phyloP scores from a whole-genome alignment of 1,140 invertebrate species.

The Yoshiicerus persimilis region DNA sequence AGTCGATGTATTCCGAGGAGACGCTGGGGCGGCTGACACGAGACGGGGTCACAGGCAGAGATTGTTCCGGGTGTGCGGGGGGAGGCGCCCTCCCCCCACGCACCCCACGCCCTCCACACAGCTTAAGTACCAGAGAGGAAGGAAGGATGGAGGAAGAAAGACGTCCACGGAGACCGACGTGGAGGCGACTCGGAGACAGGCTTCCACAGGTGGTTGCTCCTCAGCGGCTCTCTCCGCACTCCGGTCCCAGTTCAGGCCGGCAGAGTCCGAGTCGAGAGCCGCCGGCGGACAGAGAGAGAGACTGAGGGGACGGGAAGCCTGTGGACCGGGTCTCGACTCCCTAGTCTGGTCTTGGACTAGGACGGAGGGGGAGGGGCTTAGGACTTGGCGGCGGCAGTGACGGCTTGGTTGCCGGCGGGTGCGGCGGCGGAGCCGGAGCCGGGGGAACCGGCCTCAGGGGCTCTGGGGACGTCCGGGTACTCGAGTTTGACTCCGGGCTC shows the following conservation, averaged over 20 bases:
- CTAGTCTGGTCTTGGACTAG: too few relatives aligned
- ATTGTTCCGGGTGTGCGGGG: neutral
- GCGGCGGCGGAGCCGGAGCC: neutral
- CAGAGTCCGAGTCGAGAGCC: too few relatives aligned
- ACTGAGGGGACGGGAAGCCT: neutral
- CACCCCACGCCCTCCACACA: too few relatives aligned
- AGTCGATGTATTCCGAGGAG: neutral
- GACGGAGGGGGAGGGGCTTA: neutral
- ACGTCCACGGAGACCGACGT: too few relatives aligned
- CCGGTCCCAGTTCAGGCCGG: too few relatives aligned
- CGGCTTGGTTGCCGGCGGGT: slow-evolving; percentile 13
- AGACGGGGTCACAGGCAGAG: neutral
- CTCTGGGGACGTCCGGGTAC: slow-evolving; percentile 75
- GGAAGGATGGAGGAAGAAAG: too few relatives aligned
- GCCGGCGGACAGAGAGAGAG: too few relatives aligned
- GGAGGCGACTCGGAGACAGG: too few relatives aligned
- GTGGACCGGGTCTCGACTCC: neutral
- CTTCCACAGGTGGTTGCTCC: too few relatives aligned
- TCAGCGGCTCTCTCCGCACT: too few relatives aligned
- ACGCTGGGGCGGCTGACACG: neutral
- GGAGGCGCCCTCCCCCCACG: too few relatives aligned
- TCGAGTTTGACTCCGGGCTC: slow-evolving; percentile 79
- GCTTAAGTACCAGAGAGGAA: too few relatives aligned
- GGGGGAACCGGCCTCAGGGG: slow-evolving; percentile 56
- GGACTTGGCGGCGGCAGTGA: neutral